Evolutionary conservation across 2,888 invertebrate species (phyloP).

Genomic region (Anagyrus pseudococci): DNA sequence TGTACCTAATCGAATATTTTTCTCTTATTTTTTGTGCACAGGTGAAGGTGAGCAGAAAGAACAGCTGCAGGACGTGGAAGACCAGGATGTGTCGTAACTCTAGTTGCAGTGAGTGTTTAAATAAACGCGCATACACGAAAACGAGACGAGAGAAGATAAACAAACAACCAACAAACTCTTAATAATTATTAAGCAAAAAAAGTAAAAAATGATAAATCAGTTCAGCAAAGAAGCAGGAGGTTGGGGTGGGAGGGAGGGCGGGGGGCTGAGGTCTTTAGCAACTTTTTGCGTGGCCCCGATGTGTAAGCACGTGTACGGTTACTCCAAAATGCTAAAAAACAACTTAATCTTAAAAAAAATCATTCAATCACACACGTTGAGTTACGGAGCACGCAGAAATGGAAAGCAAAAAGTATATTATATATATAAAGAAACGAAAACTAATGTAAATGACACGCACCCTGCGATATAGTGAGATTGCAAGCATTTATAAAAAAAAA

Average conservation of each 20-base stretch:
- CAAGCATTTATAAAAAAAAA: slow-evolving; percentile 49
- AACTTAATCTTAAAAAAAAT: slow-evolving; percentile 4
- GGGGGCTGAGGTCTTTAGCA: slow-evolving; percentile 51
- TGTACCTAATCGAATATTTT: background rate
- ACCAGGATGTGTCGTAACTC: slow-evolving; percentile 95
- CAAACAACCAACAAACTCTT: slow-evolving; percentile 34
- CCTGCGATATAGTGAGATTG: slow-evolving; percentile 55
- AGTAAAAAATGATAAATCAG: slow-evolving; percentile 46
- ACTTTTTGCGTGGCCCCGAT: slow-evolving; percentile 42
- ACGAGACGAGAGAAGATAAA: slow-evolving; percentile 26
- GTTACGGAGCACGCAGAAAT: slow-evolving; percentile 53
- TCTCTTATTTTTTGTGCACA: slow-evolving; percentile 53
- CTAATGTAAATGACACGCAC: slow-evolving; percentile 46
- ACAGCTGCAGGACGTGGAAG: slow-evolving; percentile 91
- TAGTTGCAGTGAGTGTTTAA: slow-evolving; percentile 60
- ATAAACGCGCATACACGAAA: slow-evolving; percentile 54
- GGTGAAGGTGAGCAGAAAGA: slow-evolving; percentile 91
- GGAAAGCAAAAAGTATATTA: slow-evolving; percentile 38
- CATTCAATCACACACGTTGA: slow-evolving; percentile 51
- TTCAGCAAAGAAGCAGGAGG: slow-evolving; percentile 46
- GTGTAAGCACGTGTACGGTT: slow-evolving; percentile 55
- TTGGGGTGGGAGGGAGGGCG: slow-evolving; percentile 43
- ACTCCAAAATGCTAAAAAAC: slow-evolving; percentile 45
- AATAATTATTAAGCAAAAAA: slow-evolving; percentile 53
- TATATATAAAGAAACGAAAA: slow-evolving; percentile 32